Evolutionary conservation across 2,113 vertebrate genomes (phyloP), one percentile per base, ranked within the genome.

Genomic region (Ancistrus triradiatus): DNA sequence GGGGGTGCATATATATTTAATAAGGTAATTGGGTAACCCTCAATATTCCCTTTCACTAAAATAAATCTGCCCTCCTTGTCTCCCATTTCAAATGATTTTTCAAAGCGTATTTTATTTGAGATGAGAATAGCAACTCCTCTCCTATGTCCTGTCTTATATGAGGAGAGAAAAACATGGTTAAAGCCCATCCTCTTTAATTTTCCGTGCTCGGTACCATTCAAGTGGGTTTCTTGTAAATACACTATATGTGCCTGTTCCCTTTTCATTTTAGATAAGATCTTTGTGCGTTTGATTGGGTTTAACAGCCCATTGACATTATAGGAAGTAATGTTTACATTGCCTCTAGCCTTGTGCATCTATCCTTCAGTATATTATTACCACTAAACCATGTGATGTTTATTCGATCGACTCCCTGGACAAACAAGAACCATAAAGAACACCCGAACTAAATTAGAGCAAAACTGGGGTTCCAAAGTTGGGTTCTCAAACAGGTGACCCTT

Each of bases 271-370:
- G 55, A 37, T 27, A 53, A n/a, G 37, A 47, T 59, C 46, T 60
- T 52, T 51, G 10, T 50, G 8, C 4, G 2, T 51, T 65, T 65
- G 13, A 66, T 66, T 47, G 62, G 56, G 53, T 59, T 53, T n/a
- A 66, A 47, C 21, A 71, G 25, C 61, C 61, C 35, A 64, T 65
- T 59, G 14, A 70, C 52, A 70, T 70, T 70, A 57, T 31, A 63
- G 43, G n/a, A 63, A 44, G 60, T 68, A 5, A 60, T 13, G 21
- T 68, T 47, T 28, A 69, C 57, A 21, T 59, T 60, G 9, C 48
- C 21, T 25, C 40, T 61, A 56, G 35, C 24, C 27, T 58, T 57
- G 3, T n/a, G 35, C 13, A 9, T 60, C 31, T 65, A 57, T 53
- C 3, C 8, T 15, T 31, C 8, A 18, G 35, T 58, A 14, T 63